phyloP scores from a whole-genome alignment of 1,140 invertebrate species.

The Polypedilum pembai region DNA sequence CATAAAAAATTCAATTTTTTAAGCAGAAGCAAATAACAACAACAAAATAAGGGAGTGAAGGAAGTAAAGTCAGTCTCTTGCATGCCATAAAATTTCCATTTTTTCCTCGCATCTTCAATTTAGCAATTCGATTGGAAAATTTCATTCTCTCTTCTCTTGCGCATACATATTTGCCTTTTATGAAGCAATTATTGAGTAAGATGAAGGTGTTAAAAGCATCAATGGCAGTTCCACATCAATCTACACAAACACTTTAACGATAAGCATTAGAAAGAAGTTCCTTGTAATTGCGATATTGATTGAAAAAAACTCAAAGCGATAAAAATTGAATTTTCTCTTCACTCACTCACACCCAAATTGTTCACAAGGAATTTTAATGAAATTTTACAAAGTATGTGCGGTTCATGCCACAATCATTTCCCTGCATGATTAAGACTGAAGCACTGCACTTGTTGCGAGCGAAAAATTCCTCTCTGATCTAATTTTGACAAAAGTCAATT shows the following conservation, averaged over 20 bases:
- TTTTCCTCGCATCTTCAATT: constrained; percentile 17
- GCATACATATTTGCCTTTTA: background rate
- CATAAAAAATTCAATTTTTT: too few relatives aligned
- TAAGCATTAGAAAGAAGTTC: background rate
- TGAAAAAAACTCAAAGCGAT: constrained; percentile 10
- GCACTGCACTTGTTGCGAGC: too few relatives aligned
- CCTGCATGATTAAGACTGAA: too few relatives aligned
- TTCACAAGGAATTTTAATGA: too few relatives aligned
- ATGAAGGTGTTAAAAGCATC: constrained; percentile 12
- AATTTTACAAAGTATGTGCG: too few relatives aligned
- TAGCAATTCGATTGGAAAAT: constrained; percentile 6
- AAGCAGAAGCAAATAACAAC: too few relatives aligned
- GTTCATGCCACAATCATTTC: too few relatives aligned
- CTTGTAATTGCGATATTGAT: background rate
- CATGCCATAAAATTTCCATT: constrained; percentile 12
- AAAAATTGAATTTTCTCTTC: background rate
- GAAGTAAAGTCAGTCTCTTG: background rate
- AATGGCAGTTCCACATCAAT: background rate
- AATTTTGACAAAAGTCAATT: too few relatives aligned
- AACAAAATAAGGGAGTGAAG: too few relatives aligned
- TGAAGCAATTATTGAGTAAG: background rate
- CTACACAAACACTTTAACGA: constrained; percentile 3
- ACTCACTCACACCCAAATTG: too few relatives aligned
- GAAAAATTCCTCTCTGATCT: too few relatives aligned
- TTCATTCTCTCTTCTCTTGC: background rate